Evolutionary conservation across 2,888 invertebrate genomes (phyloP).

Genomic region (Hydrotaea cyrtoneurina): DNA sequence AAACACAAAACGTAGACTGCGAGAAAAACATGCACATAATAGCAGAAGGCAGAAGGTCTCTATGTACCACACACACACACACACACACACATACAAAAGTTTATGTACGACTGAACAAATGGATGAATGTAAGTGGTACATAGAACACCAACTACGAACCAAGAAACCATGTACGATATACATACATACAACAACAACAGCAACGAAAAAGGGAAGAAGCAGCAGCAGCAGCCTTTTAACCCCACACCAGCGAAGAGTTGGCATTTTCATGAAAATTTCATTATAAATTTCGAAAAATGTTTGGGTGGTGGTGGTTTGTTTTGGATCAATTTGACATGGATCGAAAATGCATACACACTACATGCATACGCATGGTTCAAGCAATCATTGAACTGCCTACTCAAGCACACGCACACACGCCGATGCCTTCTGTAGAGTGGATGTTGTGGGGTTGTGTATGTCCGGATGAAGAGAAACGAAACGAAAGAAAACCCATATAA

Average conservation of each 20-base stretch:
- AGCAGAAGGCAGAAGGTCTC: constrained; percentile 1
- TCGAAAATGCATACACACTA: too few relatives aligned
- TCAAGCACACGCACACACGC: neutral
- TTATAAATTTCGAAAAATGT: neutral
- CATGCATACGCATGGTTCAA: neutral
- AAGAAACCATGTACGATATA: too few relatives aligned
- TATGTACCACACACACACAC: constrained; percentile 21
- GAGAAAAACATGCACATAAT: constrained; percentile 7
- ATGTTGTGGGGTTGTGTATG: neutral
- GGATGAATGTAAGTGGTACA: neutral
- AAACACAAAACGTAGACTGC: constrained; percentile 44
- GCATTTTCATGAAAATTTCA: neutral
- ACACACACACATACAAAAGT: neutral
- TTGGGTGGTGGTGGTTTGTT: neutral
- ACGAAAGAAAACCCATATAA: constrained; percentile 46
- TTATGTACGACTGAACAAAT: neutral
- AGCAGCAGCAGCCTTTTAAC: neutral
- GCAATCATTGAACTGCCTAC: neutral
- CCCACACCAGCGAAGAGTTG: neutral
- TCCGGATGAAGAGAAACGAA: neutral
- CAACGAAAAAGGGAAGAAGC: too few relatives aligned
- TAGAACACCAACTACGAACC: too few relatives aligned
- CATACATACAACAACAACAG: too few relatives aligned
- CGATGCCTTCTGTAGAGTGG: neutral
- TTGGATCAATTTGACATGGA: too few relatives aligned